These are phyloP conservation scores for Paraescarpia echinospica DNA, from an alignment of 1,140 invertebrate species.

Conservation along the genomic window DNA sequence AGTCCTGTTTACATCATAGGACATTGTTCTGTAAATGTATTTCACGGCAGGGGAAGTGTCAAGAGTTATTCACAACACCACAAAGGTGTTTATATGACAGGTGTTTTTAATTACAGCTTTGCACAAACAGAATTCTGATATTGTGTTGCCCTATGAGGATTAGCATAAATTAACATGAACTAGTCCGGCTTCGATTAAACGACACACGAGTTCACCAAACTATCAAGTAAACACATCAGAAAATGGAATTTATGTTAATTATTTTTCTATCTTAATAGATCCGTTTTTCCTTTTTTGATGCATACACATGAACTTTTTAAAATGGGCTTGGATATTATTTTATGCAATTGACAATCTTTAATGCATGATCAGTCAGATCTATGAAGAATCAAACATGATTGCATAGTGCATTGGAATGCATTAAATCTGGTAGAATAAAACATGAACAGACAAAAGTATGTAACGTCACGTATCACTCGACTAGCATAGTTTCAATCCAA, in stretches of 20 bases:
- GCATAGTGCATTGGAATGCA: background rate
- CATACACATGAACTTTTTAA: background rate
- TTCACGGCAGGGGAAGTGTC: background rate
- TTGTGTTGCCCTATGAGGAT: background rate
- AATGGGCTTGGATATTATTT: background rate
- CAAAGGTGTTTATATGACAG: background rate
- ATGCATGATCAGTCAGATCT: background rate
- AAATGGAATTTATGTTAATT: background rate
- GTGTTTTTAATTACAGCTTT: conserved; percentile 1
- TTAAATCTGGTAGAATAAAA: background rate
- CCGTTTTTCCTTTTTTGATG: background rate
- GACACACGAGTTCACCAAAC: background rate
- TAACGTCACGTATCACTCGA: background rate
- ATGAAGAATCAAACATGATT: background rate
- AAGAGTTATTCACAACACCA: background rate
- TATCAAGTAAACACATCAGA: background rate
- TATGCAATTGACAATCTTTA: background rate
- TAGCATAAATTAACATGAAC: background rate
- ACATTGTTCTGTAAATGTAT: background rate
- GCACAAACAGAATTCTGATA: background rate
- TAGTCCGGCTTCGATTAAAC: background rate
- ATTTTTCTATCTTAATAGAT: background rate
- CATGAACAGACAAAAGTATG: background rate
- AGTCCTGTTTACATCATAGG: background rate
- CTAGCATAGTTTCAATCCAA: too few relatives aligned